Evolutionary conservation across 2,113 vertebrate species (phyloP), one percentile per base, ranked within the genome.

Genomic region (Tinamus guttatus): DNA sequence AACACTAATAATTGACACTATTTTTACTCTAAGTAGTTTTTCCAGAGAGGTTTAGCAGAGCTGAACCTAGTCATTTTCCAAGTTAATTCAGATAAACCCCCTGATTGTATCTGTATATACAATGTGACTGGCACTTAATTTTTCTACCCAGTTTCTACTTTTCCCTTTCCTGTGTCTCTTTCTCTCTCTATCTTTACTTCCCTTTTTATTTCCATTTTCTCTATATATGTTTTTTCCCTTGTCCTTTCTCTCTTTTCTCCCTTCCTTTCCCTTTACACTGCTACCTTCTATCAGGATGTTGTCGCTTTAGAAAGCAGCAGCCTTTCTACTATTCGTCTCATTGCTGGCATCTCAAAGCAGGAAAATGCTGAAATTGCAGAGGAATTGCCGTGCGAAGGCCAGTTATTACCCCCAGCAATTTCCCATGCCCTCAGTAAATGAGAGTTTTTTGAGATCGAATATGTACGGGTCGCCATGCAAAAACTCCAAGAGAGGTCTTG

Each of bases 401-500:
- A 32, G 28, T 94, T 81, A 90, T 93, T 74, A 77, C 38, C 86
- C 27, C 38, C 3, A 2, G 71, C 83, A 90, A 92, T 95, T 94
- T 95, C 76, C 91, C 52, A 84, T 40, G 32, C 28, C 79, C 87
- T 64, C 21, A 3, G 58, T 1, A 85, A 95, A 82, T 85, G 58
- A 16, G 64, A 87, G 69, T 65, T 65, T 52, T 68, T 52, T 62
- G 87, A 81, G 84, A 51, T 58, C 7, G 0, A 40, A 5, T 11
- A 40, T 63, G 10, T 0, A 40, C 1, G 1, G 24, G 47, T 70
- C 25, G 0, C 58, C 68, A 71, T 30, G 21, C 85, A 24, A 47
- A 60, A 82, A 49, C 65, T 76, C 13, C 49, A 11, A 0, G 3
- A 5, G 3, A 81, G 87, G 85, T 91, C 95, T 73, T 52, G n/a